Evolutionary conservation across 1,140 invertebrate species (phyloP).

Genomic region (Belonocnema kinseyi): DNA sequence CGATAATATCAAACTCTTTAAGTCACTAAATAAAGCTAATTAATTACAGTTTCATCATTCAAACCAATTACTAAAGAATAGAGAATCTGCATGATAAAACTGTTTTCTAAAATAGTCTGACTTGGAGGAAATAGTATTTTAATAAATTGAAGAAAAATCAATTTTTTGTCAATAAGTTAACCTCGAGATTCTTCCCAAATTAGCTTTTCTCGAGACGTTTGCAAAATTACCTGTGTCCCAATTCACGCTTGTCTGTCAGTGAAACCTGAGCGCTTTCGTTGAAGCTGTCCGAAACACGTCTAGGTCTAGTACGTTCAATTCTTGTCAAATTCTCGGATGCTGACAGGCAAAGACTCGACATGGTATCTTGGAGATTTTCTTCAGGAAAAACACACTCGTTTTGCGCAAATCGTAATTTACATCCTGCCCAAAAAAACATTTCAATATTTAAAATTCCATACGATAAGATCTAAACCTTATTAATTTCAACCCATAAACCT

Average conservation of each 20-base stretch:
- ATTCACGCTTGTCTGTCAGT: slow-evolving; percentile 76
- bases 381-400: slow-evolving; percentile 50
- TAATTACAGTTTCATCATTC: not conserved
- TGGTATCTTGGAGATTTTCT: slow-evolving; percentile 42
- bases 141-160: not conserved
- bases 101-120: not conserved
- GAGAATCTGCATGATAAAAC: not conserved
- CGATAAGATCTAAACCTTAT: too few species aligned
- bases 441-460: slow-evolving; percentile 1
- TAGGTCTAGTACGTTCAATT: slow-evolving; percentile 73
- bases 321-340: slow-evolving; percentile 58
- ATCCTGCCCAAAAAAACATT: slow-evolving; percentile 44
- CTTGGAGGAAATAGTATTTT: not conserved
- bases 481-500: too few species aligned
- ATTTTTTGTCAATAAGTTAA: not conserved
- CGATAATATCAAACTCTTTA: not conserved
- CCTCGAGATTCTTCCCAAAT: not conserved
- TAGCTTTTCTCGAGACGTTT: slow-evolving; percentile 14
- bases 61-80: not conserved
- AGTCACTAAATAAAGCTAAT: too few species aligned
- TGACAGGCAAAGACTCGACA: slow-evolving; percentile 46
- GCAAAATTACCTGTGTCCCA: slow-evolving; percentile 78
- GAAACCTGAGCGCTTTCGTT: slow-evolving; percentile 74
- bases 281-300: slow-evolving; percentile 76
- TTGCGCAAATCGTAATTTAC: slow-evolving; percentile 47